Evolutionary conservation across 2,113 vertebrate species (phyloP).

Genomic region (Pelmatolapia mariae): DNA sequence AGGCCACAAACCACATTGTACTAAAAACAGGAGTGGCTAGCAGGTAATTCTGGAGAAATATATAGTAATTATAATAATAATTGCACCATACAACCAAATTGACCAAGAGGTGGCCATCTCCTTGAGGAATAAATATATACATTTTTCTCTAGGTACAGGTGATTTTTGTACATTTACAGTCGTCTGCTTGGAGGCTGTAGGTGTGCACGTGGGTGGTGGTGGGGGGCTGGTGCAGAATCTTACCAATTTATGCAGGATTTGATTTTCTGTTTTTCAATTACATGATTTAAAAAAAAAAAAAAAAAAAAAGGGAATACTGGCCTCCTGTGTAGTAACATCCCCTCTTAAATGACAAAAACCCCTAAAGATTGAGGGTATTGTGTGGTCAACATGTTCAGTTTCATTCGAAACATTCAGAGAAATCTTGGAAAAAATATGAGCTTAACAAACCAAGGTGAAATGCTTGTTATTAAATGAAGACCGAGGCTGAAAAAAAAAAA

Average conservation of each 20-base stretch:
- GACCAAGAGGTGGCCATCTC: conserved; percentile 29
- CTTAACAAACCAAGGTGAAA: conserved; percentile 13
- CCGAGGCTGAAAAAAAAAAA: background rate
- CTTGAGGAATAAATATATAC: conserved; percentile 58
- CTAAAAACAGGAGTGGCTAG: conserved; percentile 64
- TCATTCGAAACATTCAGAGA: conserved; percentile 8
- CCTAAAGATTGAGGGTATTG: background rate
- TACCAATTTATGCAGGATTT: conserved; percentile 3
- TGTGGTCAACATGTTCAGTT: conserved; percentile 6
- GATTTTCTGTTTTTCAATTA: conserved; percentile 32
- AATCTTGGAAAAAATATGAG: background rate
- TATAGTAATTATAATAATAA: conserved; percentile 21
- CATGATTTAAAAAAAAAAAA: background rate
- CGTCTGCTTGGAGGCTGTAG: conserved; percentile 24
- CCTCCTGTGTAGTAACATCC: background rate
- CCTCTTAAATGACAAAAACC: background rate
- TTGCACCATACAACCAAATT: conserved; percentile 53
- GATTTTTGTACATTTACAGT: conserved; percentile 51
- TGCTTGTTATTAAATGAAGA: conserved; percentile 41
- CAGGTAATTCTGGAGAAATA: conserved; percentile 55
- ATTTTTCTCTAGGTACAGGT: conserved; percentile 43
- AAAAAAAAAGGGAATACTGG: background rate
- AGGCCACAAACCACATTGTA: conserved; percentile 63
- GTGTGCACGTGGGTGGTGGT: conserved; percentile 18
- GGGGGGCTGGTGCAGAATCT: conserved; percentile 57